Evolutionary conservation across 2,113 vertebrate species (phyloP), one percentile per base, ranked within the genome.

Genomic region (Tragelaphus scriptus): DNA sequence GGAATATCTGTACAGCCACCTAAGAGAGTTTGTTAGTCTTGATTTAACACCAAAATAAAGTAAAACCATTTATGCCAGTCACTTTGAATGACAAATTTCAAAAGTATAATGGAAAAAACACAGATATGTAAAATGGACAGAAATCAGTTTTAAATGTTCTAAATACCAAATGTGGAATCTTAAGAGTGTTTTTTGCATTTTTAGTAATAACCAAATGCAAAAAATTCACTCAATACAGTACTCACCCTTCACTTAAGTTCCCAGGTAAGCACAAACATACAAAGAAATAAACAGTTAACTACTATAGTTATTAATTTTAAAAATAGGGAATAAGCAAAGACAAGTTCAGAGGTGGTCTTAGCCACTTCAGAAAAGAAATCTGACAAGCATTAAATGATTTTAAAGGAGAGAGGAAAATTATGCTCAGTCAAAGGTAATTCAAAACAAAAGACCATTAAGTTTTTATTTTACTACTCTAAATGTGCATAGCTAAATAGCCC

Each of bases 241-340:
- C 99, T 99, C 98, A 99, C 99, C 99, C 99, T 97, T 99, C 99
- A 15, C 99, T 98, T 99, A 98, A 97, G 97, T 98, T 98, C 97
- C 96, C 98, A 98, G 96, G 98, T 97, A 98, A 98, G 98, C 98
- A 99, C 91, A 98, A 36, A 98, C 88, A 98, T 92, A 98, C 95
- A 98, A 98, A 98, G 95, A 98, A 75, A 98, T 96, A 97, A 96
- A 95, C 8, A 87, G 96, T 98, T 97, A 98, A 93, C 92, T 98
- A 98, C 93, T 77, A 80, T 23, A 95, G 79, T 68, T 88, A 53
- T 95, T 98, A 90, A 84, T 90, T 97, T 85, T 47, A 49, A 92
- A 91, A 95, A 95, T 75, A 90, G 51, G 94, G 96, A 95, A 79
- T 84, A 96, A 97, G 49, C 47, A 96, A 95, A 97, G 79, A 95